phyloP scores from a whole-genome alignment of 2,113 vertebrate genomes.

The Meles meles region DNA sequence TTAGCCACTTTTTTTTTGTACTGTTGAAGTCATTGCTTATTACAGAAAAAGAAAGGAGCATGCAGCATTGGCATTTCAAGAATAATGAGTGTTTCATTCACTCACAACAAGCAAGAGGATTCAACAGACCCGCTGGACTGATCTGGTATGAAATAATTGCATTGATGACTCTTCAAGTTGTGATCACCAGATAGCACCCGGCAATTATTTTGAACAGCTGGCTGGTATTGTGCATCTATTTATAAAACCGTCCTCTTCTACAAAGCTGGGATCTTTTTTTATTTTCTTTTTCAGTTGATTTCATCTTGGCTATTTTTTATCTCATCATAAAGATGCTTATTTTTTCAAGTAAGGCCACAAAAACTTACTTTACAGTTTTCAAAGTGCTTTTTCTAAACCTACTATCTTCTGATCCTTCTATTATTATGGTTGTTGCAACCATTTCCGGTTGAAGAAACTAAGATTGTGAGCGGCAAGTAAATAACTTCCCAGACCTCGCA shows the following conservation, averaged over 20 bases:
- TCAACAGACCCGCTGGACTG: conserved; percentile 66
- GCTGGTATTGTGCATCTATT: conserved; percentile 81
- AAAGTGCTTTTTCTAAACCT: background rate
- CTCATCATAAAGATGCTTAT: background rate
- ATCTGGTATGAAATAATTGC: conserved; percentile 81
- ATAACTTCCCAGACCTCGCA: background rate
- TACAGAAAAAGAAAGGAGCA: conserved; percentile 24
- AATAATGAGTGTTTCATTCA: conserved; percentile 45
- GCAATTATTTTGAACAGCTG: conserved; percentile 84
- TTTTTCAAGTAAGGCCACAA: background rate
- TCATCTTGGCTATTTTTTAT: background rate
- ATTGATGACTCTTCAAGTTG: conserved; percentile 80
- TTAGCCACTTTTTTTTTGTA: background rate
- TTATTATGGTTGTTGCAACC: background rate
- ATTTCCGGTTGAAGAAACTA: background rate
- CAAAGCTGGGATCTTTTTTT: conserved; percentile 61
- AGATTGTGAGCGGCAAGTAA: background rate
- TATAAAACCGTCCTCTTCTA: conserved; percentile 80
- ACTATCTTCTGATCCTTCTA: background rate
- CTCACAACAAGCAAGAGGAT: conserved; percentile 63
- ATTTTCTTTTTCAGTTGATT: background rate
- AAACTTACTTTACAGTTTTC: background rate
- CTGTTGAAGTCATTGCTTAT: conserved; percentile 42
- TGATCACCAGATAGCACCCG: conserved; percentile 77
- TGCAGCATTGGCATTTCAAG: conserved; percentile 54